Evolutionary conservation across 37 sponge, comb jelly and placozoan species (phyloP), one percentile per base, ranked within the genome.

Genomic region (Diacarnus erythraeanus): DNA sequence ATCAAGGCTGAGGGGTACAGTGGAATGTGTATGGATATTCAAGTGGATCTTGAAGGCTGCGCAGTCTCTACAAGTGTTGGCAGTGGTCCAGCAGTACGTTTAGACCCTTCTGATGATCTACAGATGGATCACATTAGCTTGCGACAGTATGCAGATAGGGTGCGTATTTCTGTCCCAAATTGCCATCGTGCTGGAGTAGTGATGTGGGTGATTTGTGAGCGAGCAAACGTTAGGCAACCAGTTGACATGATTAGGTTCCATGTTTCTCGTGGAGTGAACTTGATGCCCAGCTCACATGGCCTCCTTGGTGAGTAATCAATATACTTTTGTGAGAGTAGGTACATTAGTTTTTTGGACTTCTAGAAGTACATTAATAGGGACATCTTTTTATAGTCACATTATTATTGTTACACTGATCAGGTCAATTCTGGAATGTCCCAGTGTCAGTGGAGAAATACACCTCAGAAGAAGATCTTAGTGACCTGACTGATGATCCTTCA

Each of bases 341-440:
- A n/a, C n/a, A n/a, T n/a, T n/a, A n/a, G n/a, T n/a, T n/a, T n/a
- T n/a, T n/a, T n/a, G n/a, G n/a, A n/a, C n/a, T n/a, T n/a, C n/a
- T n/a, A n/a, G n/a, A n/a, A n/a, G n/a, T n/a, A n/a, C n/a, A n/a
- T n/a, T n/a, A n/a, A n/a, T n/a, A n/a, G n/a, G n/a, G n/a, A n/a
- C n/a, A n/a, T n/a, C n/a, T n/a, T n/a, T n/a, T n/a, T n/a, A n/a
- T n/a, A n/a, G n/a, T n/a, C n/a, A n/a, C n/a, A n/a, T n/a, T n/a
- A n/a, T n/a, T n/a, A n/a, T 29, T 27, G 29, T 67, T 47, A 2
- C 38, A 1, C 8, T 63, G 0, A 20, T 25, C 74, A 92, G 92
- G 88, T 80, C 92, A 92, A 64, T 92, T 92, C 88, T 92, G 88
- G 88, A 92, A 92, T 54, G 60, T 84, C n/a, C 87, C 84, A n/a